phyloP scores from a whole-genome alignment of 2,888 invertebrate species.

The Limnephilus auricula region DNA sequence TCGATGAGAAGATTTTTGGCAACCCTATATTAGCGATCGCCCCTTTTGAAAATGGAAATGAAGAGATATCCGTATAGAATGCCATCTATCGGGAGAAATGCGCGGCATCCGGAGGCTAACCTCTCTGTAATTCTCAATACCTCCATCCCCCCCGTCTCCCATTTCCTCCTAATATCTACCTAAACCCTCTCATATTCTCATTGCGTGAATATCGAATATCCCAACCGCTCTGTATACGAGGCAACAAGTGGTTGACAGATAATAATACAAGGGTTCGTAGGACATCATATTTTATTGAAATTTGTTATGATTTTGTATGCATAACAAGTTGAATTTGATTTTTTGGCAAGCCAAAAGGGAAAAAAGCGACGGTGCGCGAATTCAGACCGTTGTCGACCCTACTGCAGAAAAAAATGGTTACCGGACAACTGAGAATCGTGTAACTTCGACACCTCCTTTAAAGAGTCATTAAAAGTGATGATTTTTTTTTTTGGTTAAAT shows the following conservation, averaged over 20 bases:
- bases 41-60: not conserved
- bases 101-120: not conserved
- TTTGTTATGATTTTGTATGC: too few species aligned
- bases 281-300: too few species aligned
- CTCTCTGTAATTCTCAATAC: not conserved
- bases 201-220: not conserved
- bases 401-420: too few species aligned
- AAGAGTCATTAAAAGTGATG: too few species aligned
- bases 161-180: not conserved
- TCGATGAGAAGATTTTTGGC: not conserved
- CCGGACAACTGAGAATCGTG: too few species aligned
- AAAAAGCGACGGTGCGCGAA: too few species aligned
- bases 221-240: not conserved
- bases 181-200: not conserved
- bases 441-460: too few species aligned
- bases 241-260: not conserved
- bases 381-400: too few species aligned
- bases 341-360: too few species aligned
- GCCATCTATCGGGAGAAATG: not conserved
- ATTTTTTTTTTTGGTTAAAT: too few species aligned
- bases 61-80: not conserved
- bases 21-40: not conserved
- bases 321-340: too few species aligned
- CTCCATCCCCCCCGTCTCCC: too few species aligned
- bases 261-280: not conserved